These are phyloP conservation scores for Euwallacea similis DNA, from an alignment of 1,140 invertebrate genomes.

Conservation along the genomic window DNA sequence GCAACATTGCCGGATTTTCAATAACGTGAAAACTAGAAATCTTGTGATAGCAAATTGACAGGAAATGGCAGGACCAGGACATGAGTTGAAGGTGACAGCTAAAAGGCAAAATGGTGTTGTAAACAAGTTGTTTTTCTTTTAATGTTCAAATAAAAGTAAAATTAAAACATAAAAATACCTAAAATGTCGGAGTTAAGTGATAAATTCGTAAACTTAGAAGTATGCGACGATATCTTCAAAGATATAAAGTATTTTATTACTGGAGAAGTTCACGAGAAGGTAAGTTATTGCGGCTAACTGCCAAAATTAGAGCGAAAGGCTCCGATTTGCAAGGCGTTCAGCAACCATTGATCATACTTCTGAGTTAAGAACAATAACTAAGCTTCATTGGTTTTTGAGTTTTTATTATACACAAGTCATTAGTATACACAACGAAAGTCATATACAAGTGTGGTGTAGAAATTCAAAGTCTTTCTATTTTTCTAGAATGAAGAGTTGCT, in stretches of 20 bases:
- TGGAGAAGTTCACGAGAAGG: conserved; percentile 68
- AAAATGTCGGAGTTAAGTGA: conserved; percentile 45
- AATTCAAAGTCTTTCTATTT: not conserved
- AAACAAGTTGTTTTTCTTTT: conserved; percentile 30
- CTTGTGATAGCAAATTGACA: too few species aligned
- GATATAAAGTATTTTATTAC: conserved; percentile 73
- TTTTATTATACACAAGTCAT: too few species aligned
- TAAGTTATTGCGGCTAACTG: conserved; percentile 43
- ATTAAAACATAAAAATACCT: not conserved
- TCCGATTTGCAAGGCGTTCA: too few species aligned
- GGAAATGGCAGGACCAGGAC: not conserved
- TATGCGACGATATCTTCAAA: conserved; percentile 58
- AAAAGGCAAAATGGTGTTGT: conserved; percentile 24
- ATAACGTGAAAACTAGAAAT: too few species aligned
- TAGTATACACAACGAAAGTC: too few species aligned
- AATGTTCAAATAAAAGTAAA: conserved; percentile 18
- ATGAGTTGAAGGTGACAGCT: not conserved
- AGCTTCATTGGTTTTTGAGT: too few species aligned
- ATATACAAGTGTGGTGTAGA: too few species aligned
- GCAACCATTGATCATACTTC: too few species aligned
- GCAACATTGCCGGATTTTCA: too few species aligned
- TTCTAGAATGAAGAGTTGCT: conserved; percentile 73
- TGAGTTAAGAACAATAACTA: too few species aligned
- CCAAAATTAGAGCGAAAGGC: too few species aligned
- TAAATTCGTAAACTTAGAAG: conserved; percentile 42